Evolutionary conservation across 2,888 invertebrate species (phyloP), one percentile per base, ranked within the genome.

Genomic region (Sinopyrophorus schimmeli): DNA sequence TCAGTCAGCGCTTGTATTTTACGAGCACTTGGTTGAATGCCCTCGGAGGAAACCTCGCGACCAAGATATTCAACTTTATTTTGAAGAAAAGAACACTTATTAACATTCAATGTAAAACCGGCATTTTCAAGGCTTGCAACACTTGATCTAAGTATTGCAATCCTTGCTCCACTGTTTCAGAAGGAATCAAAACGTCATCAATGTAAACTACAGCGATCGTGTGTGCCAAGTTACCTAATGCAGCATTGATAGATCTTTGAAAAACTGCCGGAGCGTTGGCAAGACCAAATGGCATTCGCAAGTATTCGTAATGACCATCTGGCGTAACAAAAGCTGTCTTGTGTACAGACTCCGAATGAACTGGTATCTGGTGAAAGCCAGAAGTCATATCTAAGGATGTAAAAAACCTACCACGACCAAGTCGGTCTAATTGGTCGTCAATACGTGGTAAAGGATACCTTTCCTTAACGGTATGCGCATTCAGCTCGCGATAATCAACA

Each of bases 311-410:
- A n/a, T n/a, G n/a, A n/a, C n/a, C n/a, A n/a, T n/a, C n/a, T n/a
- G n/a, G n/a, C n/a, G 27, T 27, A 2, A 27, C 14, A 6, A 11
- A 27, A 2, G 11, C 26, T 26, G 26, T 26, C 5, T 26, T 26
- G 2, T 2, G 10, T 11, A 26, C n/a, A 11, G 9, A 26, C 9
- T 27, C 3, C 5, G 27, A 7, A 7, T 15, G 12, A 2, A 27
- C 15, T 5, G 62, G 63, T n/a, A 70, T 67, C 39, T 70, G 70
- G 32, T 61, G 57, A 47, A 62, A 64, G 0, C 66, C 68, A 10
- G 52, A 43, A 1, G 54, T 34, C 51, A 66, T 40, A 46, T 69
- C 65, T 3, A 67, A 43, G 1, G 54, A 51, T 2, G 65, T 61
- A 37, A 60, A 68, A 32, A 51, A 46, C 15, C 39, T 44, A 1